Evolutionary conservation across 2,113 vertebrate species (phyloP).

Genomic region (Dascyllus trimaculatus): DNA sequence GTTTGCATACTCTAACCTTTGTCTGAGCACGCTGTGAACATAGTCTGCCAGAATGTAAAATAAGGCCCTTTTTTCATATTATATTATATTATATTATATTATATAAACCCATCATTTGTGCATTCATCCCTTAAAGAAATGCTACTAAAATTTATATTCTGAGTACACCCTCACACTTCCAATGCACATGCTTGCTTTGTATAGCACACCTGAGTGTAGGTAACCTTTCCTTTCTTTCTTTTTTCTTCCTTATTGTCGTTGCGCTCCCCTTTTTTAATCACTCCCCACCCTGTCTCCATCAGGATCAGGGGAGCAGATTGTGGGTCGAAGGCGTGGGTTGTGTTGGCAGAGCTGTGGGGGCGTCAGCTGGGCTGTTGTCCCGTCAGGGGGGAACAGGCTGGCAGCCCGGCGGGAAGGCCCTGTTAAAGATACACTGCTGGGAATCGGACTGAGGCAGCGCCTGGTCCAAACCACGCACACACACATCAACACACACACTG

Average conservation of each 20-base stretch:
- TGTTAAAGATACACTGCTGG: conserved; percentile 94
- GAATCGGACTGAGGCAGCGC: conserved; percentile 85
- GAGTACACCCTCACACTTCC: too few species aligned
- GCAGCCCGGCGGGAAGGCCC: conserved; percentile 94
- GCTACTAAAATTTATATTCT: too few species aligned
- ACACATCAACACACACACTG: conserved; percentile 35
- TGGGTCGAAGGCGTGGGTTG: conserved; percentile 87
- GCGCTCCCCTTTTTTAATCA: conserved; percentile 68
- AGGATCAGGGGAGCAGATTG: conserved; percentile 90
- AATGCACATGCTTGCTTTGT: conserved; percentile 14
- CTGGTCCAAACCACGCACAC: conserved; percentile 58
- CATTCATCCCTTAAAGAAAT: too few species aligned
- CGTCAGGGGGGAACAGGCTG: conserved; percentile 93
- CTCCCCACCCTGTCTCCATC: conserved; percentile 36
- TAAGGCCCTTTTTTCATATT: too few species aligned
- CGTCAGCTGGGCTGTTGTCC: conserved; percentile 97
- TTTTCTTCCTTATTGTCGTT: conserved; percentile 70
- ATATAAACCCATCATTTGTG: too few species aligned
- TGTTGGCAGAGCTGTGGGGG: conserved; percentile 92
- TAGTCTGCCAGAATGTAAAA: too few species aligned
- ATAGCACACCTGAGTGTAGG: background rate
- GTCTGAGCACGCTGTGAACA: background rate
- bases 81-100: too few species aligned
- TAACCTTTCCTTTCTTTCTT: conserved; percentile 55
- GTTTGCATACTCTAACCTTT: background rate